Evolutionary conservation across 2,797 vertebrate species (phyloP), one percentile per base, ranked within the genome.

Genomic region (Sebastes glaucus): DNA sequence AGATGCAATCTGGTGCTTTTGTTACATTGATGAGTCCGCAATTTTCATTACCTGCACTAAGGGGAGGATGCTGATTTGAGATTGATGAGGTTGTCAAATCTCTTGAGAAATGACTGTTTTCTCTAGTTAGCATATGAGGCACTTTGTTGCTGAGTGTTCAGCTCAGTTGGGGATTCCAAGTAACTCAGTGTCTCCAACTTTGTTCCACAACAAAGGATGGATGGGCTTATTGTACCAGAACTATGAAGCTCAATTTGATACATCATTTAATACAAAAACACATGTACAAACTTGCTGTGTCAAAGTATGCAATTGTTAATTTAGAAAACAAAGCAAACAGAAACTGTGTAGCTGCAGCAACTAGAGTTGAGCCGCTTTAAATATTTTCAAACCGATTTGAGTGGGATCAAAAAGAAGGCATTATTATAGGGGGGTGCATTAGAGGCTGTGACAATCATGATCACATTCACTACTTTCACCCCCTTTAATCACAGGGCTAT

Each of bases 11-110:
- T 27, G 46, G 25, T 38, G 57, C 72, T 78, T 56, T 57, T 82
- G 77, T 68, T 72, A 59, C 65, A 77, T 28, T 84, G 72, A 91
- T 89, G 78, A 86, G 64, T 81, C 72, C 4, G 77, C 78, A 71
- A 25, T 81, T 85, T 84, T 84, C 64, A 84, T 88, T 80, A 83
- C 46, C 74, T 70, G 75, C 71, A 38, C 53, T 30, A 23, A 38
- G 27, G 55, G 80, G 81, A 73, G 69, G 85, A 75, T 73, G 70
- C 32, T 73, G 55, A 76, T 72, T 3, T 55, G 57, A 88, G 81
- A 88, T 67, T 72, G 66, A 92, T 85, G 80, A 77, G 59, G 71
- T 69, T 20, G 30, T 79, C 61, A 55, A 6, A 80, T 49, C 38
- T 35, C 4, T 38, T 75, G 77, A 90, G 69, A 83, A 87, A 88